These are phyloP conservation scores for Atta cephalotes DNA, from an alignment of 1,140 invertebrate genomes.

Conservation along the genomic window DNA sequence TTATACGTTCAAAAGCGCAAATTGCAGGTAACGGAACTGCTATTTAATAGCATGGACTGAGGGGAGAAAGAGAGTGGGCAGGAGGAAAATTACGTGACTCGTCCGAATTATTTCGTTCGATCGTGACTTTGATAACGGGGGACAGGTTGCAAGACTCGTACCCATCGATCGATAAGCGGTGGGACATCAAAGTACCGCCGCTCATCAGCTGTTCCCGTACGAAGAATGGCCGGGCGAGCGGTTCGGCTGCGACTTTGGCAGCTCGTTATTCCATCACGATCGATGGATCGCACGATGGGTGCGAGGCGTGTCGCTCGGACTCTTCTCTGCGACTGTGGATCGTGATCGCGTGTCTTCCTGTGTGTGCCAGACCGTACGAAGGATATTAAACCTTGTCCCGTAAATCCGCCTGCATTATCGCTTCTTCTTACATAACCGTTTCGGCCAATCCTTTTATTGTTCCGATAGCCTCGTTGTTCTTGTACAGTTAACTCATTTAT, in stretches of 20 bases:
- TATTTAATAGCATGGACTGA: constrained; percentile 23
- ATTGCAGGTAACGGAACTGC: constrained; percentile 48
- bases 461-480: constrained; percentile 45
- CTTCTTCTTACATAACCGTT: constrained; percentile 50
- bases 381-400: constrained; percentile 52
- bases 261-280: constrained; percentile 56
- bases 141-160: constrained; percentile 52
- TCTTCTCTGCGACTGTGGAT: constrained; percentile 17
- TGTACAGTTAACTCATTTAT: constrained; percentile 19
- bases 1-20: constrained; percentile 38
- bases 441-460: constrained; percentile 57
- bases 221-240: not conserved
- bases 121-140: constrained; percentile 55
- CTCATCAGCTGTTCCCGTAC: constrained; percentile 58
- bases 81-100: constrained; percentile 41
- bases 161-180: constrained; percentile 54
- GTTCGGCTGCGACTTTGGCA: constrained; percentile 56
- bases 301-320: constrained; percentile 51
- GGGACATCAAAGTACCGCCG: constrained; percentile 56
- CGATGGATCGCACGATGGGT: constrained; percentile 55
- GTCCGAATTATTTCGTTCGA: constrained; percentile 65
- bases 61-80: not conserved
- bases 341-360: constrained; percentile 55
- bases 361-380: constrained; percentile 29
- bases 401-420: constrained; percentile 53